These are phyloP conservation scores for Eutolmus rufibarbis DNA, from an alignment of 2,888 invertebrate genomes.

Conservation along the genomic window DNA sequence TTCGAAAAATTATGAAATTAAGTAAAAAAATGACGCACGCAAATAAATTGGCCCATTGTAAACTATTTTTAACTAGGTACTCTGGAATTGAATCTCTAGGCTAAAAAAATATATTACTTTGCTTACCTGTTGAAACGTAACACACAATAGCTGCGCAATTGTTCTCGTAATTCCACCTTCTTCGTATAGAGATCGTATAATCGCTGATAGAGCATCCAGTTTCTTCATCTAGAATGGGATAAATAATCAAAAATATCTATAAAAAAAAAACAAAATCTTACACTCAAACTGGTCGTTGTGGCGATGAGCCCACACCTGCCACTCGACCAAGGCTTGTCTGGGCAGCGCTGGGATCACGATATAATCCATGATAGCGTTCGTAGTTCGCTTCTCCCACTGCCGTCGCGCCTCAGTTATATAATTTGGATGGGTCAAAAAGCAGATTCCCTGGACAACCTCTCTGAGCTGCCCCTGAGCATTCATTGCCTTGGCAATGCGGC, in stretches of 20 bases:
- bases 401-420: conserved; percentile 78
- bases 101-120: too few species aligned
- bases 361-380: conserved; percentile 87
- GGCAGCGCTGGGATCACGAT: conserved; percentile 85
- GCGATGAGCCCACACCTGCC: conserved; percentile 92
- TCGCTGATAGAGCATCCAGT: conserved; percentile 86
- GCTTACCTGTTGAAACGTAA: conserved; percentile 74
- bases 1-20: too few species aligned
- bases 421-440: conserved; percentile 80
- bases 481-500: conserved; percentile 81
- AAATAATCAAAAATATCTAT: neutral
- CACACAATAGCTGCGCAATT: conserved; percentile 86
- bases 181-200: conserved; percentile 81
- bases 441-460: conserved; percentile 87
- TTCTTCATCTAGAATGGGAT: conserved; percentile 75
- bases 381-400: conserved; percentile 83
- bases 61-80: too few species aligned
- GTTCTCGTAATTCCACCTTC: conserved; percentile 89
- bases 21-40: too few species aligned
- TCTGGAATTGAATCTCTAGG: too few species aligned
- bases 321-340: conserved; percentile 82
- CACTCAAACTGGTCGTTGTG: conserved; percentile 89
- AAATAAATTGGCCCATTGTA: too few species aligned
- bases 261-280: conserved; percentile 64
- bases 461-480: conserved; percentile 79